Evolutionary conservation across 35 echinoderm and acorn worm genomes (phyloP).

Genomic region (Ophiothrix spiculata): DNA sequence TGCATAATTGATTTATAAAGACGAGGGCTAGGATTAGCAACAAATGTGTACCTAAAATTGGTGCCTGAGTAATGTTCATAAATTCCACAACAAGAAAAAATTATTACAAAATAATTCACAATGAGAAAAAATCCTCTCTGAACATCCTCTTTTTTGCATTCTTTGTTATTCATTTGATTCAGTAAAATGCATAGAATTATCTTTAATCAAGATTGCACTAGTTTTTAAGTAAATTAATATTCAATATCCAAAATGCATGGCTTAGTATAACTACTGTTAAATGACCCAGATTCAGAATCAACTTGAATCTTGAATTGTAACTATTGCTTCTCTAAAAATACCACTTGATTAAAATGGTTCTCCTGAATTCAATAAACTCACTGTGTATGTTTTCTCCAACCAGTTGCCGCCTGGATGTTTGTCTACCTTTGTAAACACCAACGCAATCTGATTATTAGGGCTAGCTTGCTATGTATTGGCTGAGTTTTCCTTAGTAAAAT

Average conservation of each 20-base stretch:
- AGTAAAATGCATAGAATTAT: no score
- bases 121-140: no score
- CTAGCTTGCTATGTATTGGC: no score
- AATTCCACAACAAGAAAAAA: no score
- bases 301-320: not conserved
- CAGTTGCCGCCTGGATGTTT: not conserved
- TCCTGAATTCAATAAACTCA: not conserved
- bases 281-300: not conserved
- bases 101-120: no score
- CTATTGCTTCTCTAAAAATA: conserved; percentile 3
- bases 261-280: not conserved
- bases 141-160: no score
- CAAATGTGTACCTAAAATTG: no score
- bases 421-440: not conserved
- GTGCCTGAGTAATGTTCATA: no score
- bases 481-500: no score
- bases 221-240: not conserved
- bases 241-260: not conserved
- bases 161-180: no score
- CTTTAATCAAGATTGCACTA: not conserved
- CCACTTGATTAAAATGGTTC: not conserved
- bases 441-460: not conserved
- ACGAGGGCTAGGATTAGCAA: no score
- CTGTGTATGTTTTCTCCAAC: not conserved
- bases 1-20: no score